Base-by-base conservation (phyloP, 2,888 invertebrate species). In the Epistrophe eligans region DNA sequence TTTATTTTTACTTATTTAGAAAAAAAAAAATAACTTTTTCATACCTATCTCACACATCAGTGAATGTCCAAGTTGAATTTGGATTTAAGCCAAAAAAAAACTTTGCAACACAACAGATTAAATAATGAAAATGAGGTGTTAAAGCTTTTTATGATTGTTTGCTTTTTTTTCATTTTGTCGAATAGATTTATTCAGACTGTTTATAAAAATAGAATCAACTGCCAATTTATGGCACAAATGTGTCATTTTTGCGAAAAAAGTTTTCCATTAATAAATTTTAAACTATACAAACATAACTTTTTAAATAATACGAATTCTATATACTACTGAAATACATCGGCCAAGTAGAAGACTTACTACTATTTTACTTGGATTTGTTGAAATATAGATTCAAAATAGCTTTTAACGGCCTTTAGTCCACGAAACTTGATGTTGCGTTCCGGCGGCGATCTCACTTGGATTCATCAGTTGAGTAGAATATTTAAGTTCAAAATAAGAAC, bases 81-180 rank as follows among this genome's bases (percentile, higher is more conserved):
- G 70, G 40, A 55, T 70, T n/a, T 11, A 6, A 28, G 70, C 70
- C 70, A 70, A 70, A 7, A 60, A 6, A 58, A 1, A 64, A 38
- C 13, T 67, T 35, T 67, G 38, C 28, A n/a, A n/a, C n/a, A n/a
- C n/a, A n/a, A n/a, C n/a, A 55, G 6, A 70, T 28, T 19, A 5
- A 55, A 55, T 52, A 32, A 32, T 40, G 24, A 11, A 38, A 55
- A 70, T 0, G 9, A 24, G 40, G 40, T 70, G n/a, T 40, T 35
- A 8, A 40, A 70, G 70, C 55, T 55, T 55, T 70, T 70, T 64
- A 64, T 64, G 43, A 64, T 13, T 40, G 40, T 15, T 15, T 24
- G 24, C 15, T 0, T 6, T 64, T 43, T 43, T 43, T 38, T 17
- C 7, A 7, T 24, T 24, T 24, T 24, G 19, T 6, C 17, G 32